These are phyloP conservation scores for Axinella damicornis DNA, from an alignment of 37 sponge, comb jelly and placozoan genomes.

Conservation along the genomic window DNA sequence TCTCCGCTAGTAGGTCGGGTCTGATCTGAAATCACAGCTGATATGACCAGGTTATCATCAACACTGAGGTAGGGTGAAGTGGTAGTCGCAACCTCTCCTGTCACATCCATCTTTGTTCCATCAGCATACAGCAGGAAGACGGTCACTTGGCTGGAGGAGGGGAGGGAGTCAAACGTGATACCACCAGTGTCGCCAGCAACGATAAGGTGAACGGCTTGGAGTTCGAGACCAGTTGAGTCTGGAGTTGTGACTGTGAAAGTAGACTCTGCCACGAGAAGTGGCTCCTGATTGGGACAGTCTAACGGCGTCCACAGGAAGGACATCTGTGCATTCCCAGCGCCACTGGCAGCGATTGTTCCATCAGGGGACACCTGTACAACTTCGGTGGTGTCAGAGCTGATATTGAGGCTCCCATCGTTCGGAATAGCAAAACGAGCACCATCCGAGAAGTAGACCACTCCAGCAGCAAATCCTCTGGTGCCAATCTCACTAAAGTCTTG, in stretches of 20 bases:
- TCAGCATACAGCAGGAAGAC: slow-evolving; percentile 2
- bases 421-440: slow-evolving; percentile 36
- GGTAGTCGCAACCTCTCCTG: neutral
- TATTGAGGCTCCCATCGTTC: neutral
- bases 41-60: neutral
- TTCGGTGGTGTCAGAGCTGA: neutral
- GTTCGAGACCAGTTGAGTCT: neutral
- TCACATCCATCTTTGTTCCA: slow-evolving; percentile 1
- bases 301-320: slow-evolving; percentile 2
- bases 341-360: neutral
- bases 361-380: neutral
- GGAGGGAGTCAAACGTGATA: neutral
- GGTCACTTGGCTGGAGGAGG: neutral
- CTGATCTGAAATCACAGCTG: neutral
- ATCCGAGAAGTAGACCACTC: slow-evolving; percentile 64
- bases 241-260: slow-evolving; percentile 12
- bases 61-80: slow-evolving; percentile 13
- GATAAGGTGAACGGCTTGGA: neutral
- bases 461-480: slow-evolving; percentile 35
- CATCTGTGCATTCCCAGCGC: slow-evolving; percentile 3
- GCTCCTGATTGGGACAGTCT: neutral
- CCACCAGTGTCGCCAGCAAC: slow-evolving; percentile 18
- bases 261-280: neutral
- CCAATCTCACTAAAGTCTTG: slow-evolving; percentile 18
- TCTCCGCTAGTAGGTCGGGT: neutral